Percentiles rank a stretch among this genome's conserved stretches.
Conservation (phyloP, 1,140 invertebrate species). For the Bradynema listronoti region DNA sequence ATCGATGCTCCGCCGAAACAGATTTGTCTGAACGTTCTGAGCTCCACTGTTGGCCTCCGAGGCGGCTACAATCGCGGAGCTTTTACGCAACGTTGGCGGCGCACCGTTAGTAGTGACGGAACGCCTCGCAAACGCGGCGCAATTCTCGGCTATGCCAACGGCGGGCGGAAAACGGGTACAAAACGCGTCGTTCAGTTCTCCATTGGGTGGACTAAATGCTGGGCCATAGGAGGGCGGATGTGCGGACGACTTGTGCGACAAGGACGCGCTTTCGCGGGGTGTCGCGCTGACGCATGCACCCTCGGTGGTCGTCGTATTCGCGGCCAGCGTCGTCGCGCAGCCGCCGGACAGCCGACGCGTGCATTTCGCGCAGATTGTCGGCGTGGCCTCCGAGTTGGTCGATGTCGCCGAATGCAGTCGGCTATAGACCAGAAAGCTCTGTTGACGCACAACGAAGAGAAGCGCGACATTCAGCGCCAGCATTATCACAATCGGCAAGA, state of each 20-base stretch:
- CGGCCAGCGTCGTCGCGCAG: background rate
- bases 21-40: background rate
- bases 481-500: slow-evolving; percentile 44
- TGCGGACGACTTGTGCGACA: no score
- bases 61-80: slow-evolving; percentile 9
- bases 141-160: no score
- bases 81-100: no score
- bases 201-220: no score
- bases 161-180: no score
- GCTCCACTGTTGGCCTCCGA: slow-evolving; percentile 1
- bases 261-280: slow-evolving; percentile 3
- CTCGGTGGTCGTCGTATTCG: background rate
- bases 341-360: slow-evolving; percentile 10
- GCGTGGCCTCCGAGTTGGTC: slow-evolving; percentile 21
- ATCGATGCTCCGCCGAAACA: slow-evolving; percentile 35
- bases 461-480: slow-evolving; percentile 35
- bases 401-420: slow-evolving; percentile 16
- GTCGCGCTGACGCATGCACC: background rate
- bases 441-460: slow-evolving; percentile 38
- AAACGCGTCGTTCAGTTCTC: no score
- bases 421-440: slow-evolving; percentile 37
- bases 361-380: no score
- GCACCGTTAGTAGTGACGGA: no score
- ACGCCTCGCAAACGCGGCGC: no score
- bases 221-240: no score